Conservation (phyloP, 1,140 invertebrate genomes). For the Leptinotarsa defecta region DNA sequence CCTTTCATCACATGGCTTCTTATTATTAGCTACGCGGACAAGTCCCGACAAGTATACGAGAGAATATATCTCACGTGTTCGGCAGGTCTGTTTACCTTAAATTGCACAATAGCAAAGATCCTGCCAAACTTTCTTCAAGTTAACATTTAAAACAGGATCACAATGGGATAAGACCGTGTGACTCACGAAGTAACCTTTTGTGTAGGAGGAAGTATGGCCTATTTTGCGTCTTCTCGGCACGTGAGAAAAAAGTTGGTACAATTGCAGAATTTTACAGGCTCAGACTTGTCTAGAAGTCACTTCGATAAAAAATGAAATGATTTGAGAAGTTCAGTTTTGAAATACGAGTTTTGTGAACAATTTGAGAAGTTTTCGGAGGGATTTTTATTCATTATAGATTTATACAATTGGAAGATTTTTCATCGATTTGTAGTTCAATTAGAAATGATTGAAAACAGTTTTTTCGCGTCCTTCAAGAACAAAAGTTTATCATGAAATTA, state of each 20-base stretch:
- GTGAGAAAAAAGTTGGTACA: constrained; percentile 7
- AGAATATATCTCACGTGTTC: constrained; percentile 10
- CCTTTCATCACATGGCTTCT: background rate
- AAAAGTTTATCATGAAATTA: too few species aligned
- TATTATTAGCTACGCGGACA: background rate
- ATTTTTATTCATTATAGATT: too few species aligned
- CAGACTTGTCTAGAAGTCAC: constrained; percentile 8
- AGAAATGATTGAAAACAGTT: too few species aligned
- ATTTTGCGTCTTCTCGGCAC: constrained; percentile 13
- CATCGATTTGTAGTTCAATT: too few species aligned
- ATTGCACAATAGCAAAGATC: constrained; percentile 8
- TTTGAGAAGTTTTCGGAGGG: too few species aligned
- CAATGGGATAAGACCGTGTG: constrained; percentile 18
- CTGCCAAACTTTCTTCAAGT: constrained; percentile 16
- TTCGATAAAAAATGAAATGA: too few species aligned
- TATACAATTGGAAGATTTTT: too few species aligned
- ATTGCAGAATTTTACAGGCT: constrained; percentile 5
- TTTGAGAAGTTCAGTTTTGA: too few species aligned
- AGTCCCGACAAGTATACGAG: constrained; percentile 11
- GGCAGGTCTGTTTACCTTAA: constrained; percentile 18
- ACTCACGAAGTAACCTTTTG: constrained; percentile 24
- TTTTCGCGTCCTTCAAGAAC: too few species aligned
- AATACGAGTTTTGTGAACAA: too few species aligned
- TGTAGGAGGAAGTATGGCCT: constrained; percentile 8
- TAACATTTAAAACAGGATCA: constrained; percentile 23